These are phyloP conservation scores for Brachionus plicatilis DNA, from an alignment of 1,140 invertebrate species.

Conservation along the genomic window DNA sequence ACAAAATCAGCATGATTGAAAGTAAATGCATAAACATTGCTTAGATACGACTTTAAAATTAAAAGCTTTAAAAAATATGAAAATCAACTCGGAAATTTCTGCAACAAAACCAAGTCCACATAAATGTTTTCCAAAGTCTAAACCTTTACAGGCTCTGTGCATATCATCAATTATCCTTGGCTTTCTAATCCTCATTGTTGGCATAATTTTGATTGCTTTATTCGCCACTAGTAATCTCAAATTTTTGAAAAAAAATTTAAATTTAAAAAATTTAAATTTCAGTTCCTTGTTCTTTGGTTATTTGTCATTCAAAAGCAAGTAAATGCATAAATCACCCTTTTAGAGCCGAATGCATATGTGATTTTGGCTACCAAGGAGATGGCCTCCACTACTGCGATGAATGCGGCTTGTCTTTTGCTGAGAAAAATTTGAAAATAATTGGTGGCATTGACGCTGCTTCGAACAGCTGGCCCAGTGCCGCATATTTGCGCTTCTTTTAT, in stretches of 20 bases:
- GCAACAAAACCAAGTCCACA: not conserved
- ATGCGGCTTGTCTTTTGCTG: not conserved
- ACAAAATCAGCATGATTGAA: not conserved
- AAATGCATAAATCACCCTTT: slow-evolving; percentile 33
- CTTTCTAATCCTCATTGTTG: not conserved
- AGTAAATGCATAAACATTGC: not conserved
- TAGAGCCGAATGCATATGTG: slow-evolving; percentile 18
- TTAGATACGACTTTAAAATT: not conserved
- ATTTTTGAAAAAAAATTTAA: not conserved
- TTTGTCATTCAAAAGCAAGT: slow-evolving; percentile 8
- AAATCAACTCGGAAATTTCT: not conserved
- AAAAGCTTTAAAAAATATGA: not conserved
- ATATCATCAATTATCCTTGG: not conserved
- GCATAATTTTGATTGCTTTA: not conserved
- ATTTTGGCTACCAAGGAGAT: not conserved
- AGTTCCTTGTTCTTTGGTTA: slow-evolving; percentile 16
- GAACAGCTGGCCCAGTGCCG: slow-evolving; percentile 30
- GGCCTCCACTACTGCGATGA: slow-evolving; percentile 15
- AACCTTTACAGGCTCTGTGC: not conserved
- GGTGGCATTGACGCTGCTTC: not conserved
- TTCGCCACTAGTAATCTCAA: not conserved
- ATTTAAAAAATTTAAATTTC: not conserved
- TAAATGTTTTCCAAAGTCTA: not conserved
- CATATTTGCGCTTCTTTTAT: not conserved
- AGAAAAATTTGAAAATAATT: slow-evolving; percentile 11